Evolutionary conservation across 2,113 vertebrate genomes (phyloP), one percentile per base, ranked within the genome.

Genomic region (Ailurus styani): DNA sequence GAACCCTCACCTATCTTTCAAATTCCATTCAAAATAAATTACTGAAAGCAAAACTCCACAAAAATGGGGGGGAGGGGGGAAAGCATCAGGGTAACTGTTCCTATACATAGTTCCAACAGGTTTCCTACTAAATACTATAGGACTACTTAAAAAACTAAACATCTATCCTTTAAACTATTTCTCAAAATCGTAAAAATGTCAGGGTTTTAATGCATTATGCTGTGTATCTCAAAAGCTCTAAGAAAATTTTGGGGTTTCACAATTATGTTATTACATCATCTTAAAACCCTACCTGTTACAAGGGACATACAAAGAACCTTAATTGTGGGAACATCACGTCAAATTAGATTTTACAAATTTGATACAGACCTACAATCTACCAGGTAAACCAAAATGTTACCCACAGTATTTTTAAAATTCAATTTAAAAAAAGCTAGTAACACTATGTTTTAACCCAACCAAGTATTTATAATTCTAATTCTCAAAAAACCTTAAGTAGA

Each of bases 321-420:
- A 95, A 96, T 50, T 96, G 87, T 94, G 95, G 93, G 96, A 98
- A 98, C 93, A 97, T 96, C 14, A 86, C 25, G 42, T 96, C 84
- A 92, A 97, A 97, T 72, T 90, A 97, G 45, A 84, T 90, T 87
- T 95, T 94, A 95, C 57, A 86, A 98, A 96, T 94, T 97, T 97
- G 68, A 91, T 96, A 83, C 64, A 93, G 95, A 97, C 66, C 97
- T 98, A 87, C 29, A 97, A 79, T 96, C 45, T 64, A 70, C 85
- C 62, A n/a, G n/a, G n/a, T 81, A 97, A 96, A 95, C 1, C 27
- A 87, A 23, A 95, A 40, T 0, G 3, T 96, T 88, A 5, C 34
- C 87, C 60, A 60, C 6, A 25, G 62, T 17, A 88, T 2, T 96
- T 87, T 97, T 50, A 75, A 78, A 96, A 85, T 78, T 91, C 34